Base-by-base conservation (phyloP, 2,888 invertebrate genomes). In the Thumatha senex region DNA sequence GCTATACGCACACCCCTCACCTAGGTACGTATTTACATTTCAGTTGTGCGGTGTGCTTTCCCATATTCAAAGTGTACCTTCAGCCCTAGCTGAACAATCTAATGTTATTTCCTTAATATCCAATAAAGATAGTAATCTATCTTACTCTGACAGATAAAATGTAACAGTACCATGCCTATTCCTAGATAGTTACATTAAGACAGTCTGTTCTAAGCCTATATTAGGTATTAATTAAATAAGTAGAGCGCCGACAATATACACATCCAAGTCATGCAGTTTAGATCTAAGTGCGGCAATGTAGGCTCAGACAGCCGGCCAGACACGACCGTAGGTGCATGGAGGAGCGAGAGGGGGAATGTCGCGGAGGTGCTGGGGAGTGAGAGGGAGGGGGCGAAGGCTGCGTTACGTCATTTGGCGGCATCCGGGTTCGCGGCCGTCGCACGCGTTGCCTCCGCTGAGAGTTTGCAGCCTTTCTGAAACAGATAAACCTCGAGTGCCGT, bases 401-500 rank as follows among this genome's bases (percentile, higher is more conserved):
- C 70, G 78, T 89, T 87, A 88, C 89, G 88, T 89, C 89, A 86
- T 65, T 69, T 76, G 54, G 76, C 78, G 74, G 84, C 83, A 89
- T 89, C 90, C 90, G 90, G 90, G 90, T 89, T 89, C 90, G 88
- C 84, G 88, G 84, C 85, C 88, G 85, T 71, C 77, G 82, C 82
- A 80, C 86, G 87, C 86, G 86, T 82, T 75, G 54, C 56, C 61
- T 57, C 52, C 61, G 61, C 61, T 62, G 60, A 56, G 74, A 74
- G 72, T 70, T 63, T 61, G 52, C 54, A 55, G 48, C 53, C 56
- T 62, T 52, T 52, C 41, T 15, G 38, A 52, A 52, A 46, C 59
- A 63, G 63, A 61, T 61, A 52, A 56, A 58, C 54, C 51, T 5
- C 18, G 18, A 2, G 18, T 24, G 18, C 18, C 18, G 18, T 24